phyloP scores from a whole-genome alignment of 2,888 invertebrate species.

The Autographa gamma region DNA sequence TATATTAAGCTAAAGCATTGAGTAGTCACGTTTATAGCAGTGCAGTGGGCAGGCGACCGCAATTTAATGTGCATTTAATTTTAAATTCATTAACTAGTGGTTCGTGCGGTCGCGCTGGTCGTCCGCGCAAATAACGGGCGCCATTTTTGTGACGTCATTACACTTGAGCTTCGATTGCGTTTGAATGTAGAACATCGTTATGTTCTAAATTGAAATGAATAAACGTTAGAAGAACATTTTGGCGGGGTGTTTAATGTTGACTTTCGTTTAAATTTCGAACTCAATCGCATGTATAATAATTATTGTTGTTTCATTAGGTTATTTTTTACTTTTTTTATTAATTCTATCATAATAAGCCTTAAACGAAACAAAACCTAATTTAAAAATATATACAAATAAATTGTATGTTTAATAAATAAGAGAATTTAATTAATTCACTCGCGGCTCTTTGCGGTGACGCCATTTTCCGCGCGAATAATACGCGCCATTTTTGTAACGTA shows the following conservation, averaged over 20 bases:
- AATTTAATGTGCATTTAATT: slow-evolving; percentile 70
- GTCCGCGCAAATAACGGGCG: slow-evolving; percentile 25
- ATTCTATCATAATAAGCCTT: background rate
- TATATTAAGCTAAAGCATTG: background rate
- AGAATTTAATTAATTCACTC: slow-evolving; percentile 2
- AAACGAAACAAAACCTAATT: background rate
- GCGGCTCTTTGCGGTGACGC: slow-evolving; percentile 1
- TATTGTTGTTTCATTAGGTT: no score
- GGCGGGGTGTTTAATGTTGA: no score
- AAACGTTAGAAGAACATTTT: background rate
- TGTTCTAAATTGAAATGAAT: background rate
- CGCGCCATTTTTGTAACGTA: background rate
- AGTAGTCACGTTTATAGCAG: slow-evolving; percentile 31
- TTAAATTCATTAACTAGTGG: slow-evolving; percentile 69
- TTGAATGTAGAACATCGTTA: background rate
- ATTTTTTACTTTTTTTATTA: no score
- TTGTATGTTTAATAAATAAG: background rate
- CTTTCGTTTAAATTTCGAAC: no score
- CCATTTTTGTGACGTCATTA: slow-evolving; percentile 45
- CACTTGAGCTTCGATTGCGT: slow-evolving; percentile 12
- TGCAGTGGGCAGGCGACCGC: slow-evolving; percentile 55
- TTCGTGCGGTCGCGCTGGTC: slow-evolving; percentile 45
- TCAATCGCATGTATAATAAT: no score
- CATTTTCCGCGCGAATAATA: slow-evolving; percentile 1
- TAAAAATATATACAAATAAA: background rate